phyloP scores from a whole-genome alignment of 2,888 invertebrate species.

The Cheilosia scutellata region DNA sequence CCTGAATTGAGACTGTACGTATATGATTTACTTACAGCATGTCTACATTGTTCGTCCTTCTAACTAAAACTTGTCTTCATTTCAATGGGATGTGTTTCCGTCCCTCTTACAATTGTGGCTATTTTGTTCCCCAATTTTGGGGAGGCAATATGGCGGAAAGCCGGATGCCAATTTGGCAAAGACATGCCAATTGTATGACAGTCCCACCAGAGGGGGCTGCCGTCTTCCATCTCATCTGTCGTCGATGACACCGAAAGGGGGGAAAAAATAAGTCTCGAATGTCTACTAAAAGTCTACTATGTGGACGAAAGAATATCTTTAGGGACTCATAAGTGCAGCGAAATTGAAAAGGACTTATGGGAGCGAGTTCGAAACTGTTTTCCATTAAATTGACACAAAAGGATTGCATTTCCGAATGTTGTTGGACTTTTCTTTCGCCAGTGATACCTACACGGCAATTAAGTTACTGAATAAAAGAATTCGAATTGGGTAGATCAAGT shows the following conservation, averaged over 20 bases:
- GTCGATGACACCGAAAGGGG: constrained; percentile 30
- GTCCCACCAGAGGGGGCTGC: constrained; percentile 16
- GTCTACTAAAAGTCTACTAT: constrained; percentile 67
- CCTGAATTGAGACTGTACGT: constrained; percentile 52
- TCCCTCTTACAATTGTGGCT: constrained; percentile 32
- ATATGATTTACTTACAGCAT: constrained; percentile 62
- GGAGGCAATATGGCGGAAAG: not conserved
- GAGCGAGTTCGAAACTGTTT: constrained; percentile 20
- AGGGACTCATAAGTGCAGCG: constrained; percentile 44
- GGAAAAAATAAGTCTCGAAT: constrained; percentile 27
- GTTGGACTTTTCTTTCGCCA: constrained; percentile 11
- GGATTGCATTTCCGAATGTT: constrained; percentile 32
- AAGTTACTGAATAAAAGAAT: constrained; percentile 41
- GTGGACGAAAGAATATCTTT: constrained; percentile 46
- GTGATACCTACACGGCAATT: constrained; percentile 55
- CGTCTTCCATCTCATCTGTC: constrained; percentile 26
- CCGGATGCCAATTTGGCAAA: constrained; percentile 74
- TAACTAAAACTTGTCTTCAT: constrained; percentile 47
- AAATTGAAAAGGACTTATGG: constrained; percentile 64
- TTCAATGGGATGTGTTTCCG: constrained; percentile 43
- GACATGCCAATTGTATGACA: constrained; percentile 69
- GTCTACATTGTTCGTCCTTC: constrained; percentile 53
- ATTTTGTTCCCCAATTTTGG: constrained; percentile 27
- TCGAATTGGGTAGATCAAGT: constrained; percentile 57
- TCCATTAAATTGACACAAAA: constrained; percentile 54